Percentiles rank a stretch among this genome's conserved stretches.
These are phyloP conservation scores for Drosophila yooni DNA, from an alignment of 2,888 invertebrate genomes.

Conservation along the genomic window DNA sequence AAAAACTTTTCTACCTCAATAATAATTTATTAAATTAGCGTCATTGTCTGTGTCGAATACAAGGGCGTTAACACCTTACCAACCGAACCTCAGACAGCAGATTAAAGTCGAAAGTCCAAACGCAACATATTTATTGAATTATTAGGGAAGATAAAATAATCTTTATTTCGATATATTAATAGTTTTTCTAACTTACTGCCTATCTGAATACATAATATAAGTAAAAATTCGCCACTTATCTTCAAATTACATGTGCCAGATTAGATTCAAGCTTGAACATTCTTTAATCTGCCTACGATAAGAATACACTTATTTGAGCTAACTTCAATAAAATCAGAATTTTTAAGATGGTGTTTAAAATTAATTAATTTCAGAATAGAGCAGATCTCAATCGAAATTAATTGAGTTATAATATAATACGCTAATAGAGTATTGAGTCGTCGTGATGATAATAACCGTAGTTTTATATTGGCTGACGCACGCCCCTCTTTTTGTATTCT, in stretches of 20 bases:
- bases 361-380: background rate
- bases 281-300: background rate
- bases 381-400: background rate
- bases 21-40: constrained; percentile 5
- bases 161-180: background rate
- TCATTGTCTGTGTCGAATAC: background rate
- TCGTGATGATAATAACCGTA: background rate
- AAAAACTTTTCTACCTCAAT: constrained; percentile 28
- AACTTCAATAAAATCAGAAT: no score
- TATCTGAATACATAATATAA: background rate
- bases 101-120: background rate
- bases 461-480: constrained; percentile 25
- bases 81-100: background rate
- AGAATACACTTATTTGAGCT: background rate
- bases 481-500: constrained; percentile 41
- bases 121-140: background rate
- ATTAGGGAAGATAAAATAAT: background rate
- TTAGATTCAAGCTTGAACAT: background rate
- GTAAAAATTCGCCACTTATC: background rate
- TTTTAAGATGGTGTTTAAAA: background rate
- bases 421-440: constrained; percentile 27
- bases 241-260: background rate
- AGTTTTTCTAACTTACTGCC: background rate
- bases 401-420: background rate
- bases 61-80: background rate